phyloP scores from a whole-genome alignment of 53 echinoderm and acorn worm genomes.

The Luidia sarsii region DNA sequence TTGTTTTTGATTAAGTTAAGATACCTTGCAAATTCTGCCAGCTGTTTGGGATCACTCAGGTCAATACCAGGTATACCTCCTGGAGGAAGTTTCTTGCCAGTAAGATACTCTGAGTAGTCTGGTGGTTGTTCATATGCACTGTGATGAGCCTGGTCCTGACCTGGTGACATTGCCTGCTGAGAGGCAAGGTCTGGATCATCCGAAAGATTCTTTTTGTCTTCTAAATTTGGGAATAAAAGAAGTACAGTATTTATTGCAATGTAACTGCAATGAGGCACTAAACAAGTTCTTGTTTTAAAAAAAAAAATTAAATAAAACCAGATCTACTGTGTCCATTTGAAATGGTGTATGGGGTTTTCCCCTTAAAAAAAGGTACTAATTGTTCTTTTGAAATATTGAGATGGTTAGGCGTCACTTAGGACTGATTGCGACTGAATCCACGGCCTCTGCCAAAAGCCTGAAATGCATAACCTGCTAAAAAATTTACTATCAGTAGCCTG shows the following conservation, averaged over 20 bases:
- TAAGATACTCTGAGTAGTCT: constrained; percentile 98
- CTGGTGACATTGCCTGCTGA: constrained; percentile 75
- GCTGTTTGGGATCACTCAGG: constrained; percentile 97
- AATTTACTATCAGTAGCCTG: too few species aligned
- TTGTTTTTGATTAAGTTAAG: too few species aligned
- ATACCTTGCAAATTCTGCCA: constrained; percentile 99
- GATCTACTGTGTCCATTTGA: too few species aligned
- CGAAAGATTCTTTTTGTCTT: constrained; percentile 89
- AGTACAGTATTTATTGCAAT: neutral
- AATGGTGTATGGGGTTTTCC: too few species aligned
- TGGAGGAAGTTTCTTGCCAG: constrained; percentile 98
- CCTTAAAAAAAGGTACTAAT: too few species aligned
- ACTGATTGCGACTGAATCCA: too few species aligned
- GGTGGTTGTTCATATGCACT: constrained; percentile 73
- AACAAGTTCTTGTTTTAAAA: neutral
- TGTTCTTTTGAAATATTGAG: too few species aligned
- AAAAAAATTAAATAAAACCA: too few species aligned
- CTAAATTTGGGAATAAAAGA: constrained; percentile 34
- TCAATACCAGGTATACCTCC: constrained; percentile 98
- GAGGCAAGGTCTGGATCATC: constrained; percentile 86
- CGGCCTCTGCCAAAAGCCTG: too few species aligned
- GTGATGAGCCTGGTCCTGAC: constrained; percentile 46
- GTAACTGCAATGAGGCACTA: neutral
- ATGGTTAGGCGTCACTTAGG: too few species aligned
- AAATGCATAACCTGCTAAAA: too few species aligned